Evolutionary conservation across 1,140 invertebrate species (phyloP), one percentile per base, ranked within the genome.

Genomic region (Choristoneura fumiferana): DNA sequence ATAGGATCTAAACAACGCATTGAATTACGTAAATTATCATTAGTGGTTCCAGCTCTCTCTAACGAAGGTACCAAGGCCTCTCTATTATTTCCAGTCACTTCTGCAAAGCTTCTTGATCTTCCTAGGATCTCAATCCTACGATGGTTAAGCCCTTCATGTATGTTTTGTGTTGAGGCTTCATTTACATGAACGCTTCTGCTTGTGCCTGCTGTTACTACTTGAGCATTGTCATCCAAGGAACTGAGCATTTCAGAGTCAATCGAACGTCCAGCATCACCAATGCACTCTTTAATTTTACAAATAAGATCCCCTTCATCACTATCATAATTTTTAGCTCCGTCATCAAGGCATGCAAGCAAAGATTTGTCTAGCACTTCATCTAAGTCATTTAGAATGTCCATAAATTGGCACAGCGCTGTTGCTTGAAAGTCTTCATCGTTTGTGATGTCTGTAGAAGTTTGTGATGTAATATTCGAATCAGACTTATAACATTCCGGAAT

Each of bases 381-480:
- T 69, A 90, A 72, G 70, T 90, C 89, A 63, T 89, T 88, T 57
- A 90, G 78, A 66, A 90, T 89, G 73, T 90, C 84, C 88, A 90
- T 89, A 71, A 90, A 87, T 57, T 90, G 87, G 61, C 80, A 83
- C 13, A 89, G 71, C 13, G 86, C 86, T 57, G 86, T 80, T 10
- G 86, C 83, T 76, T 89, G 86, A 75, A 87, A 89, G 40, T 89
- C 86, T 40, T 87, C 86, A 66, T 86, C 79, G 58, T 82, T 81
- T 79, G 81, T 78, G 72, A 84, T 78, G 65, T 81, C 67, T 63
- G 69, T 80, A 61, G 69, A 68, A 34, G 76, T 65, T 39, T 84
- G 81, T 86, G 84, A 87, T 81, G 81, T 69, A 69, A 76, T 78
- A 55, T 84, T 89, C 55, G 76, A 78, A 62, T 89, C 86, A 49